These are phyloP conservation scores for Hydrotaea cyrtoneurina DNA, from an alignment of 2,888 invertebrate genomes.

Conservation along the genomic window DNA sequence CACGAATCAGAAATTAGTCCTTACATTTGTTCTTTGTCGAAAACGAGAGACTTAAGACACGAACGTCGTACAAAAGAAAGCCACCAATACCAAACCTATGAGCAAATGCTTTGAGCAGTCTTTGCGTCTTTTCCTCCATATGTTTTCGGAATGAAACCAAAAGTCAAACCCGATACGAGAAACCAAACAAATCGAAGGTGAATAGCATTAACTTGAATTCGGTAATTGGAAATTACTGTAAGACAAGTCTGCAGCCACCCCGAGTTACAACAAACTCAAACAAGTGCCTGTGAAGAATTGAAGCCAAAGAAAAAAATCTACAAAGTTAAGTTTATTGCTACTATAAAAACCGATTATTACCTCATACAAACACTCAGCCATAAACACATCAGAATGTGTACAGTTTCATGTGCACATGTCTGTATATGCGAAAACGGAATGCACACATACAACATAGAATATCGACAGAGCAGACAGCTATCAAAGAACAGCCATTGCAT, in stretches of 20 bases:
- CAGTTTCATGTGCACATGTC: background rate
- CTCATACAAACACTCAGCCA: background rate
- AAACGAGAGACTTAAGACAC: constrained; percentile 30
- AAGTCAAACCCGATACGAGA: constrained; percentile 10
- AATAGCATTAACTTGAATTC: constrained; percentile 63
- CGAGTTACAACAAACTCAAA: background rate
- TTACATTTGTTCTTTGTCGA: no score
- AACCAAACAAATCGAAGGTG: constrained; percentile 63
- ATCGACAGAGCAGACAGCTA: no score
- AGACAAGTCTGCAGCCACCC: constrained; percentile 1
- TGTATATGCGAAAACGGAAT: background rate
- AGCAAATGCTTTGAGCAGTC: no score
- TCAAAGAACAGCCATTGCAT: no score
- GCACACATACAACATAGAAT: background rate
- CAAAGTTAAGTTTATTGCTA: constrained; percentile 58
- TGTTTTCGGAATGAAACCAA: background rate
- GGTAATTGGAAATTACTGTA: constrained; percentile 37
- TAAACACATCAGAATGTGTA: no score
- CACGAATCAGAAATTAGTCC: no score
- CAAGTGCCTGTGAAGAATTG: background rate
- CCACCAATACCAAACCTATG: no score
- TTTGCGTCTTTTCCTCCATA: no score
- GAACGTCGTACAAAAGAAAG: no score
- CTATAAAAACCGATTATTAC: constrained; percentile 15
- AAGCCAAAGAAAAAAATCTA: constrained; percentile 9